phyloP scores from a whole-genome alignment of 2,113 vertebrate species.

The Oryzias curvinotus region DNA sequence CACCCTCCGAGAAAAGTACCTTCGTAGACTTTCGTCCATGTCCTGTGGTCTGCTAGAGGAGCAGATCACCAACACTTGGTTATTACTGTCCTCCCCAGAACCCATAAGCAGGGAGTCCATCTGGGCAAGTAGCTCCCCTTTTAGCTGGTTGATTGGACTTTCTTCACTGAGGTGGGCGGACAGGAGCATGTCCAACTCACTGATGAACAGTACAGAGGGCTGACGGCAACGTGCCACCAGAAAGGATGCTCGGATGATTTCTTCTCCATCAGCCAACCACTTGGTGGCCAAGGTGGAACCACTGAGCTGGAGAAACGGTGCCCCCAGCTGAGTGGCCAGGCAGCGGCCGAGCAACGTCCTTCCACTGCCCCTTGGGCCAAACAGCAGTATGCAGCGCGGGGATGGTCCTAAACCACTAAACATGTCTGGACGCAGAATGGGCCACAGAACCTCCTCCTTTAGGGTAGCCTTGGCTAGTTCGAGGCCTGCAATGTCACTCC shows the following conservation, averaged over 20 bases:
- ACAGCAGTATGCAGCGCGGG: slow-evolving; percentile 87
- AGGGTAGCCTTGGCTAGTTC: slow-evolving; percentile 90
- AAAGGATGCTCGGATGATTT: slow-evolving; percentile 91
- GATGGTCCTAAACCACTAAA: slow-evolving; percentile 84
- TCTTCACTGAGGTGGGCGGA: slow-evolving; percentile 91
- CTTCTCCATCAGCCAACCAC: slow-evolving; percentile 92
- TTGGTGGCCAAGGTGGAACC: slow-evolving; percentile 90
- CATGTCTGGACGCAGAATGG: slow-evolving; percentile 91
- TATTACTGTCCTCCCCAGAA: slow-evolving; percentile 85
- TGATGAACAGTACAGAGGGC: slow-evolving; percentile 92
- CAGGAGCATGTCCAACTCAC: slow-evolving; percentile 93
- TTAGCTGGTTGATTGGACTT: slow-evolving; percentile 89
- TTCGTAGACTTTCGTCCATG: slow-evolving; percentile 93
- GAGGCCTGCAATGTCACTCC: slow-evolving; percentile 93
- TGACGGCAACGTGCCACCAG: slow-evolving; percentile 93
- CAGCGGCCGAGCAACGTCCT: slow-evolving; percentile 92
- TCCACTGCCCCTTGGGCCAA: slow-evolving; percentile 92
- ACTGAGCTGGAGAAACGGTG: slow-evolving; percentile 89
- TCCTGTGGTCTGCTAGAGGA: slow-evolving; percentile 96
- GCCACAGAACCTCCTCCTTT: slow-evolving; percentile 96
- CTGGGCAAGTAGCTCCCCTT: slow-evolving; percentile 93
- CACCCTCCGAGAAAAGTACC: slow-evolving; percentile 94
- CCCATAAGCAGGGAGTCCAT: slow-evolving; percentile 90
- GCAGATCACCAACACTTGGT: slow-evolving; percentile 93
- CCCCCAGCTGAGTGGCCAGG: slow-evolving; percentile 92